Conservation (phyloP, 1,140 invertebrate genomes). For the Oppia nitens region DNA sequence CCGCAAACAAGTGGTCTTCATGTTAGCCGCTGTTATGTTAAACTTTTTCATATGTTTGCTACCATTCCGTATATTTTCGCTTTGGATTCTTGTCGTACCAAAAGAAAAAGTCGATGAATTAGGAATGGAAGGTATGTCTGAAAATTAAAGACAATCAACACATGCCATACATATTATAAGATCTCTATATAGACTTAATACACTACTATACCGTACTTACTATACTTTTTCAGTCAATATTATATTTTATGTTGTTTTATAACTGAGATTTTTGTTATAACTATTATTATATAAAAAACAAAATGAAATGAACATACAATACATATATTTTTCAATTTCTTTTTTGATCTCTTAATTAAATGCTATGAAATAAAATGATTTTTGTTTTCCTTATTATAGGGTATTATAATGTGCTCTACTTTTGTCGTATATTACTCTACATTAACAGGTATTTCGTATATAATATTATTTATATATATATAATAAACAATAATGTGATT, state of each 20-base stretch:
- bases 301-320: too few relatives aligned
- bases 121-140: slow-evolving; percentile 39
- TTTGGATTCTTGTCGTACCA: slow-evolving; percentile 61
- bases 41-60: slow-evolving; percentile 74
- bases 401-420: slow-evolving; percentile 67
- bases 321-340: too few relatives aligned
- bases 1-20: slow-evolving; percentile 44
- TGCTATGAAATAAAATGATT: too few relatives aligned
- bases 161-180: too few relatives aligned
- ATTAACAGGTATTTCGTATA: slow-evolving; percentile 36
- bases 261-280: too few relatives aligned
- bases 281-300: too few relatives aligned
- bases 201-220: too few relatives aligned
- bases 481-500: neutral
- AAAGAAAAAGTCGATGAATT: slow-evolving; percentile 42
- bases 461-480: neutral
- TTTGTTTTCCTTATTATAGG: slow-evolving; percentile 21
- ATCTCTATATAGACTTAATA: too few relatives aligned
- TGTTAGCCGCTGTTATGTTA: slow-evolving; percentile 68
- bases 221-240: neutral
- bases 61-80: slow-evolving; percentile 60
- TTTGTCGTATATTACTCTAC: slow-evolving; percentile 66
- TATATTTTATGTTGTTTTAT: too few relatives aligned
- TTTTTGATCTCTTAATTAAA: too few relatives aligned
- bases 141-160: too few relatives aligned